Conservation (phyloP, 1,140 invertebrate species). For the Panagrolaimus sp. region DNA sequence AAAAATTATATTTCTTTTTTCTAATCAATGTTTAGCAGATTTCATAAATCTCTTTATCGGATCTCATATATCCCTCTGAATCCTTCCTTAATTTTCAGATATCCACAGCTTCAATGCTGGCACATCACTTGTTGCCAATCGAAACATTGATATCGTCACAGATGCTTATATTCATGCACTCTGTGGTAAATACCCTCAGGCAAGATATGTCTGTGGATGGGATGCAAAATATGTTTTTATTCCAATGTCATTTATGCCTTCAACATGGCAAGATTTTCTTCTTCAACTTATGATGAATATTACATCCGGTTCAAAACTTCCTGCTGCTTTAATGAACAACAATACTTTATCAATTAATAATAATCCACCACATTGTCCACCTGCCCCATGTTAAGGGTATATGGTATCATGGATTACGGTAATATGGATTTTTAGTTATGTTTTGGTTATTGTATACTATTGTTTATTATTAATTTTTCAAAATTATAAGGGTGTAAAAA, state of each 20-base stretch:
- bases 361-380: too few species aligned
- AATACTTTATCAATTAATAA: neutral
- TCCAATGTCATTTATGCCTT: constrained; percentile 41
- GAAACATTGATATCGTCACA: constrained; percentile 47
- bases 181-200: constrained; percentile 45
- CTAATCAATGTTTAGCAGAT: neutral
- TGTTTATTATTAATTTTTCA: too few species aligned
- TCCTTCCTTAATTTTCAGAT: constrained; percentile 34
- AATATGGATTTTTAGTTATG: too few species aligned
- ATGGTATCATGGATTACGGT: too few species aligned
- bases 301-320: neutral
- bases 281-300: constrained; percentile 11
- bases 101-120: constrained; percentile 31
- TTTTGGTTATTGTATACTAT: too few species aligned
- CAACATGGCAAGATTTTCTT: constrained; percentile 14
- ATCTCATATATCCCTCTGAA: neutral
- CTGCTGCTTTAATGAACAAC: neutral
- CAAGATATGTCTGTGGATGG: constrained; percentile 51
- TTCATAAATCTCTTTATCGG: neutral
- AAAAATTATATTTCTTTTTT: neutral
- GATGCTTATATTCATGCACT: constrained; percentile 58
- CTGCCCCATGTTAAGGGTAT: too few species aligned
- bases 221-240: constrained; percentile 54
- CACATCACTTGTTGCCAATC: constrained; percentile 31
- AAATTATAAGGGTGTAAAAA: too few species aligned